Evolutionary conservation across 2,113 vertebrate genomes (phyloP).

Genomic region (Pluvialis apricaria): DNA sequence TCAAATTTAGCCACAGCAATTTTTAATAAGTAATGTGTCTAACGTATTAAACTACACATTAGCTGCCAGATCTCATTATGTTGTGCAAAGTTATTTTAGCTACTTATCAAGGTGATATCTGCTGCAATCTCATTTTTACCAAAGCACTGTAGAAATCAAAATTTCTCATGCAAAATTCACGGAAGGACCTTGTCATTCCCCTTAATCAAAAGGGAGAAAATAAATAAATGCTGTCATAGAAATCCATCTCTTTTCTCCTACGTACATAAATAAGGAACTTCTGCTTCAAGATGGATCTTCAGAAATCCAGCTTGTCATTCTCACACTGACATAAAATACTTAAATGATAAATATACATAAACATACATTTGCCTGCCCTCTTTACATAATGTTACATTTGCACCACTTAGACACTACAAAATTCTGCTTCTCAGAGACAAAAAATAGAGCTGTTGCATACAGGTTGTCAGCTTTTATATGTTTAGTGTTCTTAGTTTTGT

Average conservation of each 20-base stretch:
- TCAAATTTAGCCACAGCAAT: background rate
- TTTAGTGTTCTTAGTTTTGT: background rate
- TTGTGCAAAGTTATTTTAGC: background rate
- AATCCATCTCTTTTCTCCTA: background rate
- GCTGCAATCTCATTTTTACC: background rate
- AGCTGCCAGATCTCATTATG: background rate
- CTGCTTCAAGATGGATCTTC: background rate
- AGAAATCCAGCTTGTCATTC: background rate
- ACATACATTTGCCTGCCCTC: background rate
- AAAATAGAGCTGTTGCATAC: background rate
- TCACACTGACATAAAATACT: background rate
- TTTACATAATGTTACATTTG: background rate
- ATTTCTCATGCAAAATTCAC: background rate
- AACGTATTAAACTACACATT: background rate
- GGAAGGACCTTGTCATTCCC: background rate
- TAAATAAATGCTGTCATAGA: background rate
- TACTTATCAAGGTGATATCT: slow-evolving; percentile 3
- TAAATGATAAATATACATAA: background rate
- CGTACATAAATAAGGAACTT: background rate
- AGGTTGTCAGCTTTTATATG: background rate
- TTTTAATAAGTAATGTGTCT: background rate
- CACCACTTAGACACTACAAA: background rate
- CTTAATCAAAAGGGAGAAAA: background rate
- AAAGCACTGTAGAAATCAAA: background rate
- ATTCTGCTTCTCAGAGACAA: background rate